Evolutionary conservation across 2,888 invertebrate species (phyloP).

Genomic region (Carabus problematicus): DNA sequence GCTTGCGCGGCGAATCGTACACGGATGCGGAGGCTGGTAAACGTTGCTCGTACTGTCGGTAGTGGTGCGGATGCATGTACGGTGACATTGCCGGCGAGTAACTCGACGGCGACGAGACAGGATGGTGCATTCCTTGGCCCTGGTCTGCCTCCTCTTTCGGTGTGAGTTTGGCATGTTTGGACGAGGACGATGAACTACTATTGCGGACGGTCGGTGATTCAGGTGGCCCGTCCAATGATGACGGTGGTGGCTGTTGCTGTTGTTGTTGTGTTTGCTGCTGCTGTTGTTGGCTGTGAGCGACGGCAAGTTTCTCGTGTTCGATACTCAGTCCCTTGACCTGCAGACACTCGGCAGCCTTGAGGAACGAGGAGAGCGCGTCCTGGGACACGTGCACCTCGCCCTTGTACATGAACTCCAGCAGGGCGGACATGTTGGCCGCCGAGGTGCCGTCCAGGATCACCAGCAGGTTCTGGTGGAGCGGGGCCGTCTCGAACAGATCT

Average conservation of each 20-base stretch:
- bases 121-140: conserved; percentile 51
- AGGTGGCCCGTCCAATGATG: conserved; percentile 60
- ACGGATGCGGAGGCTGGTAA: conserved; percentile 57
- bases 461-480: conserved; percentile 79
- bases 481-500: conserved; percentile 88
- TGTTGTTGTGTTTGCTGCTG: conserved; percentile 49
- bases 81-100: conserved; percentile 62
- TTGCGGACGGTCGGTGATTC: conserved; percentile 54
- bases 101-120: conserved; percentile 55
- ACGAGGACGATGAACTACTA: neutral
- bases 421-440: conserved; percentile 88
- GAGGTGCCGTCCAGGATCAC: conserved; percentile 90
- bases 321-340: conserved; percentile 84
- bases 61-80: conserved; percentile 59
- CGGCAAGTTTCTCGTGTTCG: conserved; percentile 73
- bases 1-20: conserved; percentile 63
- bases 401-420: conserved; percentile 93
- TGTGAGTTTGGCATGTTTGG: conserved; percentile 53
- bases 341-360: conserved; percentile 89
- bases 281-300: conserved; percentile 63
- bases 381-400: conserved; percentile 93
- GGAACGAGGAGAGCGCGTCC: conserved; percentile 88
- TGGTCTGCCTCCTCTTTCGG: conserved; percentile 51
- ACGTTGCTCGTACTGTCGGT: conserved; percentile 56
- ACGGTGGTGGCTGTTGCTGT: conserved; percentile 48